Evolutionary conservation across 2,113 vertebrate genomes (phyloP).

Genomic region (Fregata magnificens): DNA sequence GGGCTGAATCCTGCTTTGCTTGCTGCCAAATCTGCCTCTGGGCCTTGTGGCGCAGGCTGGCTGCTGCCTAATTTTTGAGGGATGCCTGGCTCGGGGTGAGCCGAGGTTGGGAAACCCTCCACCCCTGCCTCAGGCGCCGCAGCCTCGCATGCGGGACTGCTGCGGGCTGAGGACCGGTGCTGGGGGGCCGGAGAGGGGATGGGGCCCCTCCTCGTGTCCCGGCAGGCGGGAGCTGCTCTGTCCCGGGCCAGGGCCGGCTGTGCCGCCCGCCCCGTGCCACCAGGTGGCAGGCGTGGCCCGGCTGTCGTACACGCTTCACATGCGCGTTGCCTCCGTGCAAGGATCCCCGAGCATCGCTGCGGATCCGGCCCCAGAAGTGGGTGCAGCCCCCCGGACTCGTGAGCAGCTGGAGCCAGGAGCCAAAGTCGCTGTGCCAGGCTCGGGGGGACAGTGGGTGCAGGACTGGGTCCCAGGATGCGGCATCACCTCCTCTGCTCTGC

Average conservation of each 20-base stretch:
- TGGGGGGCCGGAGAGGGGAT: too few species aligned
- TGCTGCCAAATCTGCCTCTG: accelerated
- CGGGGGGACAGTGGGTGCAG: accelerated
- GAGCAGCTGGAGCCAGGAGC: neutral
- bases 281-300: constrained; percentile 13
- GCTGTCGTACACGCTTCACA: neutral
- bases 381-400: neutral
- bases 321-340: accelerated
- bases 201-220: accelerated
- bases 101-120: accelerated
- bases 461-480: accelerated
- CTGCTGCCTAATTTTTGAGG: accelerated
- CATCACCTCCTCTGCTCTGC: accelerated
- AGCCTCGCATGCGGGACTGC: too few species aligned
- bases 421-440: neutral
- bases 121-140: accelerated
- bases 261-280: neutral
- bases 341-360: accelerated
- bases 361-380: neutral
- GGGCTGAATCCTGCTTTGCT: accelerated
- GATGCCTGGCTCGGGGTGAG: neutral
- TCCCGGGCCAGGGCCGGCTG: too few species aligned
- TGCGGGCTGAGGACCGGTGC: too few species aligned
- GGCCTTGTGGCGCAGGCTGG: accelerated
- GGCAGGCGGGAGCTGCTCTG: neutral